Base-by-base conservation (phyloP, 2,888 invertebrate genomes). In the Macropis europaea region DNA sequence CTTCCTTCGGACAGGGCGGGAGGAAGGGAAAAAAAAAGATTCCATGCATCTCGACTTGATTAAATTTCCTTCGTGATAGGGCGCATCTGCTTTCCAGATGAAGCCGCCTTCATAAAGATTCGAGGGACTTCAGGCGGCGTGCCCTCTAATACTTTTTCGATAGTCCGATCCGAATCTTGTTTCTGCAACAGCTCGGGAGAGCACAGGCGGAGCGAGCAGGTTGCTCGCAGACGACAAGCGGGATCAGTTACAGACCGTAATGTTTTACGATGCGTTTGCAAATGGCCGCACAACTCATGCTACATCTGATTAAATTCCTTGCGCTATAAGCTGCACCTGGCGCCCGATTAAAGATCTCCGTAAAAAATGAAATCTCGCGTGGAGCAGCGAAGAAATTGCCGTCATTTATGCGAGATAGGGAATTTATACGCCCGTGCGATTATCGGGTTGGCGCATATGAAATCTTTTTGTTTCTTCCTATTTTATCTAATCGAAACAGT, bases 21-120 rank as follows among this genome's bases (percentile, higher is more conserved):
- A n/a, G 43, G 48, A 17, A 15, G 36, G 34, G 17, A 26, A 19
- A 52, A 13, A 53, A 70, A 67, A 48, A 45, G 32, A 54, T 59
- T 53, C 50, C 36, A 11, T 17, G 22, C 26, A 38, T 43, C 24
- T 28, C 28, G 36, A 48, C 61, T 66, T 69, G 76, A 77, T 77
- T 76, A 76, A 77, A 76, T 77, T 77, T 73, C 56, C 40, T 32
- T 56, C 36, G 67, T 17, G 64, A 73, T 73, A 57, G 57, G 56
- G 72, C 50, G 61, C 73, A 71, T 59, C 73, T 73, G 73, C 40
- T 40, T 42, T 57, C 61, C 40, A 50, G 56, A 50, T 56, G 57
- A 73, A 73, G 54, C 45, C 15, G 32, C 63, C 60, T 57, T 59
- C 53, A 53, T 47, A 42, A 56, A 57, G 38, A 64, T 32, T 32